Percentiles rank a stretch among this genome's conserved stretches.
Evolutionary conservation across 2,888 invertebrate genomes (phyloP).

Genomic region (Alloscopus bannaensis): DNA sequence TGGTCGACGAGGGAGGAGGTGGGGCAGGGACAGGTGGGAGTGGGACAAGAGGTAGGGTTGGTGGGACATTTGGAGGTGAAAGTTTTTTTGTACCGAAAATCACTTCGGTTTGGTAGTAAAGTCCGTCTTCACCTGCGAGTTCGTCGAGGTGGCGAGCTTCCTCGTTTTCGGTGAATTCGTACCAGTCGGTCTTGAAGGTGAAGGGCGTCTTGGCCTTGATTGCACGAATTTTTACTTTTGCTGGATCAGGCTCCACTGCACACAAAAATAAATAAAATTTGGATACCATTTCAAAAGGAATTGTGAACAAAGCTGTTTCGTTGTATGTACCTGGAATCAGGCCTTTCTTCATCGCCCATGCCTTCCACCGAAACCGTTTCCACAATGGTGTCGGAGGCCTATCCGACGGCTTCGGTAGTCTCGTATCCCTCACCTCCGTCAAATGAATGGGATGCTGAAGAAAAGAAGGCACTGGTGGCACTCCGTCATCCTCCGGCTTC

Average conservation of each 20-base stretch:
- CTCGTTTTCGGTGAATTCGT: conserved; percentile 14
- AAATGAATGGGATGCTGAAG: conserved; percentile 64
- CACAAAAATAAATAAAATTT: not conserved
- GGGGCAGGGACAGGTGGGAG: too few species aligned
- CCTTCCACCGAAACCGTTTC: conserved; percentile 70
- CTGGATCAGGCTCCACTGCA: conserved; percentile 27
- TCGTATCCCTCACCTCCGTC: conserved; percentile 54
- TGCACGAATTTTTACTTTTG: conserved; percentile 29
- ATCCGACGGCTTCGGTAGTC: conserved; percentile 20
- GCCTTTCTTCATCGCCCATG: conserved; percentile 70
- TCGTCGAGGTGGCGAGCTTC: conserved; percentile 5
- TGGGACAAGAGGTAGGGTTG: too few species aligned
- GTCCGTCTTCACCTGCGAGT: conserved; percentile 26
- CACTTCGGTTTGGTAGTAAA: too few species aligned
- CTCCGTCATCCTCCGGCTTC: conserved; percentile 14
- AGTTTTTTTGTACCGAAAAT: too few species aligned
- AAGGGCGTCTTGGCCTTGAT: conserved; percentile 60
- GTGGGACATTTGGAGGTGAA: too few species aligned
- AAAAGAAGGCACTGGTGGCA: conserved; percentile 34
- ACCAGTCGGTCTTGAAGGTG: conserved; percentile 55
- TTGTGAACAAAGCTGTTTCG: not conserved
- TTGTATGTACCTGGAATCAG: conserved; percentile 52
- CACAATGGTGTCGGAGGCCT: conserved; percentile 65
- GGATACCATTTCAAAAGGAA: not conserved
- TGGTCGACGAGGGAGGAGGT: too few species aligned